phyloP scores from a whole-genome alignment of 2,888 invertebrate genomes.

The Macrosiphum euphorbiae region DNA sequence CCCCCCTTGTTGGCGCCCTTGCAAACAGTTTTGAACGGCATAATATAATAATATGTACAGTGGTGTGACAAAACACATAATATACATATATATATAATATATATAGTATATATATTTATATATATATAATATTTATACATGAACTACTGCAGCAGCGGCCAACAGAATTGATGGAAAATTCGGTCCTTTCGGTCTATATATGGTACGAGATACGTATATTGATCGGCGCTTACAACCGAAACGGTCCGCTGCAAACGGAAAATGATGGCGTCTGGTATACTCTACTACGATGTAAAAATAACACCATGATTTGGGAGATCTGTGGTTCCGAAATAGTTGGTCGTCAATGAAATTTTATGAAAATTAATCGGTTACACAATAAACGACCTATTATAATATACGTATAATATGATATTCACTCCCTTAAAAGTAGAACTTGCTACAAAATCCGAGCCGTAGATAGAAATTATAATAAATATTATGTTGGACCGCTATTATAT shows the following conservation, averaged over 20 bases:
- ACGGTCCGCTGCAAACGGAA: slow-evolving; percentile 8
- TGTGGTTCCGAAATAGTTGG: not conserved
- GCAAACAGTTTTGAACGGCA: not conserved
- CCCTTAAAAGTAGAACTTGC: too few relatives aligned
- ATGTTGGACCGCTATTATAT: not conserved
- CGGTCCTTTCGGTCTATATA: slow-evolving; percentile 28
- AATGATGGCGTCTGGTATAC: slow-evolving; percentile 26
- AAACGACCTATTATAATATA: not conserved
- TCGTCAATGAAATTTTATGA: not conserved
- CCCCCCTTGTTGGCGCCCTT: too few relatives aligned
- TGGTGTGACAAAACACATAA: not conserved
- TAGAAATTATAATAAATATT: not conserved
- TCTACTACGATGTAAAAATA: not conserved
- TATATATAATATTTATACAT: not conserved
- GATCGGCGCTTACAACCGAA: slow-evolving; percentile 42
- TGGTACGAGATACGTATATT: slow-evolving; percentile 34
- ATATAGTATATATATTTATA: too few relatives aligned
- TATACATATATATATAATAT: too few relatives aligned
- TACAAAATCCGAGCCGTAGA: too few relatives aligned
- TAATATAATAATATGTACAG: not conserved
- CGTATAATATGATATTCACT: too few relatives aligned
- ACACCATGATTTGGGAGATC: not conserved
- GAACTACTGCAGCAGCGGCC: not conserved
- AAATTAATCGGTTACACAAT: not conserved
- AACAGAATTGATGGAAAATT: slow-evolving; percentile 38